Base-by-base conservation (phyloP, 2,797 vertebrate species). In the Cyprinella venusta region DNA sequence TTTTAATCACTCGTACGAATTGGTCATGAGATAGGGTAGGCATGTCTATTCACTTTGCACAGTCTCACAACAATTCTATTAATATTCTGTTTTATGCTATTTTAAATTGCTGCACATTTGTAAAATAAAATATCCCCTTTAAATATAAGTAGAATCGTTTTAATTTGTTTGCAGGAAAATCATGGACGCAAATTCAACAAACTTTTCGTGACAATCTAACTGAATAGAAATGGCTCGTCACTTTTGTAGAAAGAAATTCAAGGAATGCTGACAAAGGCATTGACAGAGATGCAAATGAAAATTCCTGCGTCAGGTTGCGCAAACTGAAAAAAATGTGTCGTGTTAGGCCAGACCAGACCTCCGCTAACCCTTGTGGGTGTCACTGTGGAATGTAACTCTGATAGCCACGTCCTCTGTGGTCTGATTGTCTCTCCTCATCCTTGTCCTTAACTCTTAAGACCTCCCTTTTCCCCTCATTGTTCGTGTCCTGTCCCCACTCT, bases 381-480 rank as follows among this genome's bases (percentile, higher is more conserved):
- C 42, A 65, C 15, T 87, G 80, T 79, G 76, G 75, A 52, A 88
- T 74, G 87, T 83, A 26, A 38, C 74, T 83, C 63, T 67, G 82
- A 85, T 81, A 83, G 84, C 86, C 82, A 82, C 88, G 80, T 86
- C 84, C 79, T 48, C 30, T 88, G 91, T 94, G 92, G 92, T 93
- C 93, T 54, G 61, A 77, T 87, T 92, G 90, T 93, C 86, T 87
- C 76, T 56, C 76, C n/a, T 78, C 54, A 52, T 84, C 86, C 79
- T 89, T 85, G 42, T 85, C 85, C 86, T 88, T 89, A 81, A 81
- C 67, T 74, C 77, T 82, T 21, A 67, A 84, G 82, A 88, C 82
- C 33, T 79, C 86, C 88, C 87, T 91, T 86, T 88, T 89, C 88
- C 67, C 76, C 87, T 63, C 76, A 90, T 90, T 89, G 86, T 86